Percentiles rank a stretch among this genome's conserved stretches.
Evolutionary conservation across 1,140 invertebrate genomes (phyloP).

Genomic region (Listronotus bonariensis): DNA sequence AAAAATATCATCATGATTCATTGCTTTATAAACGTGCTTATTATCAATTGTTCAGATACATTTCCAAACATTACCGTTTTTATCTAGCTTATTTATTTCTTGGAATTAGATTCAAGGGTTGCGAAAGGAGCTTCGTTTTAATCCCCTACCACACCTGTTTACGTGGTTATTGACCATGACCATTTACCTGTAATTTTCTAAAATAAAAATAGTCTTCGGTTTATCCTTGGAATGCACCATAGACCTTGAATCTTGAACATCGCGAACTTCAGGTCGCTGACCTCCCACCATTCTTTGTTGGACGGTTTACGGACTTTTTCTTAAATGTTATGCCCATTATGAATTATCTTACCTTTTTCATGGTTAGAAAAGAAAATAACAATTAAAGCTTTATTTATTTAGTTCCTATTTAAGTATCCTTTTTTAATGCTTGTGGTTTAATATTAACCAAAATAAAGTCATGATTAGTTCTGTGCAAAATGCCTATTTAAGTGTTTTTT

Average conservation of each 20-base stretch:
- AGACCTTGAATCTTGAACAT: conserved; percentile 36
- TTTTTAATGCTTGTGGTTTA: too few species aligned
- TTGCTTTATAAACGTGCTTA: too few species aligned
- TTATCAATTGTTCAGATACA: too few species aligned
- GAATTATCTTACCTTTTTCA: not conserved
- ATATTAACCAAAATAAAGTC: too few species aligned
- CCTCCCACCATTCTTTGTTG: conserved; percentile 34
- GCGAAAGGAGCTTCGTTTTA: not conserved
- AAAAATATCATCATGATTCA: too few species aligned
- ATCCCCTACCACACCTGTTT: not conserved
- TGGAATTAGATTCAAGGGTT: not conserved
- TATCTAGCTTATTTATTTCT: not conserved
- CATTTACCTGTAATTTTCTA: conserved; percentile 13
- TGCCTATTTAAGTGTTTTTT: too few species aligned
- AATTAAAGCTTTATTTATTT: too few species aligned
- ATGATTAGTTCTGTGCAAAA: too few species aligned
- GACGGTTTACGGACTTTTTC: conserved; percentile 20
- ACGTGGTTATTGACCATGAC: not conserved
- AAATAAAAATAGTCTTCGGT: conserved; percentile 4
- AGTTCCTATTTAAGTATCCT: too few species aligned
- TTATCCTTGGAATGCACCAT: conserved; percentile 36
- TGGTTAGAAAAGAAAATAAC: not conserved
- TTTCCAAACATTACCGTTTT: not conserved
- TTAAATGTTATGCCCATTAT: not conserved
- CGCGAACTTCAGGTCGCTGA: conserved; percentile 27